Conservation (phyloP, 2,888 invertebrate species). For the Eledone cirrhosa region DNA sequence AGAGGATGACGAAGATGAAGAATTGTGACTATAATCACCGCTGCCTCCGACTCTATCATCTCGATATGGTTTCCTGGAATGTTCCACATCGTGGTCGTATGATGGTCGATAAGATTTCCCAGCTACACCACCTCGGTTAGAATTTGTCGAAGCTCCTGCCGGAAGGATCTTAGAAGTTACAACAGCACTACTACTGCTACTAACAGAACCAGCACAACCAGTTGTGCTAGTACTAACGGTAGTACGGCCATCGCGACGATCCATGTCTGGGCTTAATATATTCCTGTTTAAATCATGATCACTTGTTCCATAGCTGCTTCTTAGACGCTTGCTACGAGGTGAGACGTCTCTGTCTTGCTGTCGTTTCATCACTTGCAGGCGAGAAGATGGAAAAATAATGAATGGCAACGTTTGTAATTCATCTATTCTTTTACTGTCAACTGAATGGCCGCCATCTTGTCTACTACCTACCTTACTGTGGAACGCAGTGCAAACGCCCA, state of each 20-base stretch:
- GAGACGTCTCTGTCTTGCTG: conserved; percentile 63
- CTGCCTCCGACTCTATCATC: conserved; percentile 17
- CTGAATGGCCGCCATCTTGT: conserved; percentile 24
- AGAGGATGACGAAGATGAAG: conserved; percentile 32
- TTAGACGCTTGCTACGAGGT: conserved; percentile 61
- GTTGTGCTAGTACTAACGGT: conserved; percentile 43
- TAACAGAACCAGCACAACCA: conserved; percentile 49
- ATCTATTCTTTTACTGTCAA: background rate
- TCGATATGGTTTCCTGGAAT: conserved; percentile 36
- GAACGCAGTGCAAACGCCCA: conserved; percentile 21
- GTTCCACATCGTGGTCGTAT: conserved; percentile 35
- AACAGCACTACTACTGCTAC: conserved; percentile 43
- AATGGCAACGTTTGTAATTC: background rate
- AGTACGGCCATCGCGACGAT: conserved; percentile 55
- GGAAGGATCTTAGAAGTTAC: conserved; percentile 48
- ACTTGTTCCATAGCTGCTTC: conserved; percentile 56
- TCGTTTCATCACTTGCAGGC: conserved; percentile 57
- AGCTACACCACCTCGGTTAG: conserved; percentile 33
- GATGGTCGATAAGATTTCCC: conserved; percentile 34
- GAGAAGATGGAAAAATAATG: background rate
- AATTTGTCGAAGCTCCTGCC: conserved; percentile 40
- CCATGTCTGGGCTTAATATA: conserved; percentile 61
- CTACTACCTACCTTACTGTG: background rate
- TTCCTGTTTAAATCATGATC: conserved; percentile 57
- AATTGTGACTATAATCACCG: conserved; percentile 40